Percentiles rank a stretch among this genome's conserved stretches.
phyloP scores from a whole-genome alignment of 2,113 vertebrate species.

The Etia nguti region DNA sequence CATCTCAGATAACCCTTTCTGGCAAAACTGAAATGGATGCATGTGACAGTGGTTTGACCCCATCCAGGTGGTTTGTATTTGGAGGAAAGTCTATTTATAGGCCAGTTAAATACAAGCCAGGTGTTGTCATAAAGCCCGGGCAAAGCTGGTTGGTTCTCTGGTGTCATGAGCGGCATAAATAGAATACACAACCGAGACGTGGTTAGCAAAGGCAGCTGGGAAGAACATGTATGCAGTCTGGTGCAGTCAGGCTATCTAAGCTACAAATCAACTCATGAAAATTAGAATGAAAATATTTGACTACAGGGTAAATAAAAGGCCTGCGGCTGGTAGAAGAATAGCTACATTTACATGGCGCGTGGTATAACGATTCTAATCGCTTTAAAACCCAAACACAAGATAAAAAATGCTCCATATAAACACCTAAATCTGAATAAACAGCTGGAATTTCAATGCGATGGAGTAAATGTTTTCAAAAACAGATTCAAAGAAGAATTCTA shows the following conservation, averaged over 20 bases:
- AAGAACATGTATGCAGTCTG: neutral
- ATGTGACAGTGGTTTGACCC: constrained; percentile 42
- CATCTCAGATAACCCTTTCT: neutral
- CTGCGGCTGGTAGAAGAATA: neutral
- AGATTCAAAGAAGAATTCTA: neutral
- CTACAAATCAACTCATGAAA: neutral
- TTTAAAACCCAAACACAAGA: neutral
- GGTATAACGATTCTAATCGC: neutral
- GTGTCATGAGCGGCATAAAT: constrained; percentile 22
- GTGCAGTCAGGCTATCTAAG: neutral
- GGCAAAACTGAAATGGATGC: constrained; percentile 7
- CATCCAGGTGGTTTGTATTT: constrained; percentile 67
- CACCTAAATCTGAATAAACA: neutral
- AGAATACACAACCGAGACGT: constrained; percentile 30
- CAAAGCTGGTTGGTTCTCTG: constrained; percentile 32
- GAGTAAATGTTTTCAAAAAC: neutral
- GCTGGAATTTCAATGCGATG: neutral
- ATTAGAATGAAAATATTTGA: neutral
- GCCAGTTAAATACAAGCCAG: constrained; percentile 62
- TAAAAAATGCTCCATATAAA: neutral
- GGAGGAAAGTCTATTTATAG: constrained; percentile 64
- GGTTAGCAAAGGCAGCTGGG: constrained; percentile 10
- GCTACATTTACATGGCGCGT: neutral
- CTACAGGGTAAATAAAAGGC: neutral
- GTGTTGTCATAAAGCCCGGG: constrained; percentile 55